Evolutionary conservation across 2,113 vertebrate species (phyloP), one percentile per base, ranked within the genome.

Genomic region (Myotis brandtii): DNA sequence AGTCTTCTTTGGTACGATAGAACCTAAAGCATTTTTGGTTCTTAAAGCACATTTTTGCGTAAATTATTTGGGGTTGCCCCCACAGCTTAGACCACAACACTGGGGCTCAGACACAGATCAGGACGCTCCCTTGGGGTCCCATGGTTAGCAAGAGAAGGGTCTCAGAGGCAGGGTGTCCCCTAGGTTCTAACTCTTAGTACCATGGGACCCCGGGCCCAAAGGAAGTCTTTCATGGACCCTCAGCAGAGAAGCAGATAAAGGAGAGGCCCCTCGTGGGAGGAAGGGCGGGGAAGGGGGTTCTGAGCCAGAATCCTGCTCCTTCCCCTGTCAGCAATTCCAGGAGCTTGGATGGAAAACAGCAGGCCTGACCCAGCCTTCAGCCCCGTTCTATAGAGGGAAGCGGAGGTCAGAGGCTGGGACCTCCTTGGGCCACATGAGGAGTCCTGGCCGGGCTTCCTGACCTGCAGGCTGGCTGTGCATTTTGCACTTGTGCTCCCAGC

Each of bases 11-110:
- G 52, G 54, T 40, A 75, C 87, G 52, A 20, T 12, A 90, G 50
- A 86, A 90, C 21, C 50, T 75, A 72, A 73, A 69, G 37, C 16
- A 56, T 84, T 66, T 89, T 6, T 6, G 34, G 89, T 72, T 93
- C 73, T 34, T 69, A 73, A 86, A 69, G 52, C 32, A 59, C 3
- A n/a, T 23, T 82, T 96, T 95, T 86, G 34, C 37, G 43, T 94
- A 70, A 97, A 59, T 97, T 95, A 93, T 95, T 88, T 96, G 70
- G 43, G 1, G 32, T 89, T 56, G 73, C 89, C 59, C 20, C n/a
- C 50, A 32, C 27, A 43, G 50, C 46, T 90, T 82, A 59, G 43
- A 9, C 30, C 21, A 72, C 40, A 56, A n/a, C 52, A 69, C 9
- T 18, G 10, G 34, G 86, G 23, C 59, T 93, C 27, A 64, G 66